These are phyloP conservation scores for Xanthorhoe designata DNA, from an alignment of 2,888 invertebrate genomes.

Conservation along the genomic window DNA sequence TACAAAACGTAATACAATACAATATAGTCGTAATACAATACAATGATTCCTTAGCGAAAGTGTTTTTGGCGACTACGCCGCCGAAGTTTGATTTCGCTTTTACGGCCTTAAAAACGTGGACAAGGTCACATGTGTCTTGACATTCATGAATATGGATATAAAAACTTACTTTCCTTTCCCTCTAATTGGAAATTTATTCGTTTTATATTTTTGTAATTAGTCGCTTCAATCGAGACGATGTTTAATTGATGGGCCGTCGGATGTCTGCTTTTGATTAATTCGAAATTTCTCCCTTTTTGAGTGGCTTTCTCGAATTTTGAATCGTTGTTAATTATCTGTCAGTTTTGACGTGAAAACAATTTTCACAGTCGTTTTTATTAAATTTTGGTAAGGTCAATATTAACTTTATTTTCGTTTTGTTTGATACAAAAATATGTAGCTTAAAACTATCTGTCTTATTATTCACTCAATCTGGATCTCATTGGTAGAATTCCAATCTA, in stretches of 20 bases:
- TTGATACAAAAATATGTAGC: background rate
- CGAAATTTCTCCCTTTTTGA: conserved; percentile 25
- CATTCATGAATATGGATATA: conserved; percentile 34
- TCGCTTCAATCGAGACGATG: conserved; percentile 17
- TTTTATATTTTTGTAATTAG: conserved; percentile 18
- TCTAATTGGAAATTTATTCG: conserved; percentile 41
- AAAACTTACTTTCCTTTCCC: conserved; percentile 38
- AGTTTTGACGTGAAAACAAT: background rate
- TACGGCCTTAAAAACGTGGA: conserved; percentile 52
- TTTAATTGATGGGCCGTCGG: conserved; percentile 27
- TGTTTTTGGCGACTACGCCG: conserved; percentile 51
- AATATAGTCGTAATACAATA: conserved; percentile 37
- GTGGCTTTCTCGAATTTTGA: conserved; percentile 21
- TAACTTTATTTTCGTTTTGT: background rate
- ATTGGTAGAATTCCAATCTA: conserved; percentile 33
- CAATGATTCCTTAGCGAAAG: conserved; percentile 59
- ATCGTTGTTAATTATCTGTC: conserved; percentile 8
- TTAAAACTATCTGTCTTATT: background rate
- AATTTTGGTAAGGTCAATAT: background rate
- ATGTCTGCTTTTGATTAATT: conserved; percentile 31
- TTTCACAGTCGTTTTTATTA: background rate
- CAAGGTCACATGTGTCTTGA: conserved; percentile 37
- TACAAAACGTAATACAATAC: conserved; percentile 2
- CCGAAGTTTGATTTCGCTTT: conserved; percentile 56
- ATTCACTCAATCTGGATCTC: conserved; percentile 2